These are phyloP conservation scores for Canis aureus DNA, from an alignment of 2,113 vertebrate species.

Conservation along the genomic window DNA sequence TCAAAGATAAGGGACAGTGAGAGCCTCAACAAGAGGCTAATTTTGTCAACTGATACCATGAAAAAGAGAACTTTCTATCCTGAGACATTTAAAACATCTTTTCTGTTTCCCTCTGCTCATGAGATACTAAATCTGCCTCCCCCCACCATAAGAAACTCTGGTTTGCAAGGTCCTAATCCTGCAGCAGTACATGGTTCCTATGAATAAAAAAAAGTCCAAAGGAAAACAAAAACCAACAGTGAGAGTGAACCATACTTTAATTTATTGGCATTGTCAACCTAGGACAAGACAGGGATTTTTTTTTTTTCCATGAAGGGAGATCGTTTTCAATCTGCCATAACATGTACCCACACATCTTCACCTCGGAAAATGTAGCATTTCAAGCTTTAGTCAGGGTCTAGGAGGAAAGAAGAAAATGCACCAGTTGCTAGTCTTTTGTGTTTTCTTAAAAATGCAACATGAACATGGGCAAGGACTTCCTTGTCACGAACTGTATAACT, in stretches of 20 bases:
- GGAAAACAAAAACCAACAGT: conserved; percentile 34
- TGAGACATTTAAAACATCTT: neutral
- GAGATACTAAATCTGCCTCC: fast-evolving
- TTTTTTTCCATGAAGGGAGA: neutral
- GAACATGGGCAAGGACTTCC: neutral
- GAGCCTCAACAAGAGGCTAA: neutral
- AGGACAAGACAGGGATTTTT: conserved; percentile 31
- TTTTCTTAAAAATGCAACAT: neutral
- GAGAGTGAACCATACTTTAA: neutral
- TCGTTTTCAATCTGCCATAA: neutral
- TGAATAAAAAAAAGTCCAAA: neutral
- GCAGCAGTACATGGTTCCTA: neutral
- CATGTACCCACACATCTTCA: conserved; percentile 53
- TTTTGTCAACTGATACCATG: neutral
- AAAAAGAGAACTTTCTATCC: neutral
- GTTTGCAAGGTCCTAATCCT: fast-evolving
- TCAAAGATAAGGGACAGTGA: neutral
- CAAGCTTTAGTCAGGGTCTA: conserved; percentile 75
- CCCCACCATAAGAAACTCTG: too few relatives aligned
- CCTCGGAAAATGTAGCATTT: conserved; percentile 22
- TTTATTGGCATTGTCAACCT: conserved; percentile 84
- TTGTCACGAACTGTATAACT: fast-evolving
- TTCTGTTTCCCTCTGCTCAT: neutral
- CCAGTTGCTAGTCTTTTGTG: neutral
- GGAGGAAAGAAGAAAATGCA: conserved; percentile 67